Evolutionary conservation across 2,113 vertebrate species (phyloP).

Genomic region (Onychostruthus taczanowskii): DNA sequence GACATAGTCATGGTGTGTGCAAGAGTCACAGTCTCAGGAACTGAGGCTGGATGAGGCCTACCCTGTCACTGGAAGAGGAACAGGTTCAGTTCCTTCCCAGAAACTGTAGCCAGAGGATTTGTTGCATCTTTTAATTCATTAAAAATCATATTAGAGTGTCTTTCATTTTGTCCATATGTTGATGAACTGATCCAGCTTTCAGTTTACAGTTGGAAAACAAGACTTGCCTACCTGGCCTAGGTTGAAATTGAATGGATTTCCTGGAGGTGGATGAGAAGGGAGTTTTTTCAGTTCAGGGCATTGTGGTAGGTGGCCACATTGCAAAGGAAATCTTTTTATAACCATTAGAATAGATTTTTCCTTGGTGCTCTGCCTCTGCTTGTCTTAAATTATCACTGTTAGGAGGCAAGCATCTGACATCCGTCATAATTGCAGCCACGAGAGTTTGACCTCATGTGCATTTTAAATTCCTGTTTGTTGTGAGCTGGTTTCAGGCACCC

Average conservation of each 20-base stretch:
- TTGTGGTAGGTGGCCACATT: neutral
- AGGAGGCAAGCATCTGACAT: neutral
- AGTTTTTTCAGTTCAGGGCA: neutral
- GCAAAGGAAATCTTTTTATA: neutral
- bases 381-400: neutral
- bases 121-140: neutral
- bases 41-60: neutral
- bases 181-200: neutral
- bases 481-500: neutral
- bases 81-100: neutral
- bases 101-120: neutral
- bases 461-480: neutral
- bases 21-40: neutral
- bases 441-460: neutral
- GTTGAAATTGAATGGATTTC: neutral
- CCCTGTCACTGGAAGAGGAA: neutral
- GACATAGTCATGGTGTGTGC: neutral
- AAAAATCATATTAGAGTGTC: neutral
- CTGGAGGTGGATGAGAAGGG: neutral
- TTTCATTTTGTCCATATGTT: neutral
- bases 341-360: neutral
- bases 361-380: neutral
- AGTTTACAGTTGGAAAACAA: neutral
- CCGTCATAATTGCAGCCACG: accelerated
- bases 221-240: neutral